Conservation (phyloP, 2,797 vertebrate species). For the Prunella strophiata region DNA sequence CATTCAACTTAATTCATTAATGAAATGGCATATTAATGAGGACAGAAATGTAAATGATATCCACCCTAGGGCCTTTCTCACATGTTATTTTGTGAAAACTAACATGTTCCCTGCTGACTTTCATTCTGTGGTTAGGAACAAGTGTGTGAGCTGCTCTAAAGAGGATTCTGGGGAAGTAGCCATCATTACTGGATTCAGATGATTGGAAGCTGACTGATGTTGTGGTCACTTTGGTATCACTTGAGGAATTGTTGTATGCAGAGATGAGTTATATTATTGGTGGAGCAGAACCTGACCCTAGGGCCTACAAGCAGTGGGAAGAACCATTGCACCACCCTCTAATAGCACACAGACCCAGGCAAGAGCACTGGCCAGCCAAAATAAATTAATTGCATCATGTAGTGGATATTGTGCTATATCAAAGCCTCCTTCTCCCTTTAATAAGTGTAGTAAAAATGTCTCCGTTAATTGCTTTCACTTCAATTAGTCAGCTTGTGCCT, state of each 20-base stretch:
- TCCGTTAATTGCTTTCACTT: slow-evolving; percentile 45
- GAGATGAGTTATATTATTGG: slow-evolving; percentile 67
- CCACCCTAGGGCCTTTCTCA: not conserved
- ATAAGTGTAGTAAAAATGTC: slow-evolving; percentile 60
- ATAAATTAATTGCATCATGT: slow-evolving; percentile 76
- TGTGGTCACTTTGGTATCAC: slow-evolving; percentile 63
- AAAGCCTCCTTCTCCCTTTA: slow-evolving; percentile 60
- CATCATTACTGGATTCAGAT: slow-evolving; percentile 39
- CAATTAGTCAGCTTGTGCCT: not conserved
- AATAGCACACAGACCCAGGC: slow-evolving; percentile 66
- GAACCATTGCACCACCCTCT: slow-evolving; percentile 66
- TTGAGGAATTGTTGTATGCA: slow-evolving; percentile 62
- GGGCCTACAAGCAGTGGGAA: slow-evolving; percentile 52
- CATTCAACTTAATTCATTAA: not conserved
- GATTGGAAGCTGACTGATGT: slow-evolving; percentile 54
- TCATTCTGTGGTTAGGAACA: slow-evolving; percentile 33
- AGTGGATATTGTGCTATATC: slow-evolving; percentile 69
- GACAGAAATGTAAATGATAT: not conserved
- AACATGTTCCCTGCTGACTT: slow-evolving; percentile 24
- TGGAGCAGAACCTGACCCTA: slow-evolving; percentile 59
- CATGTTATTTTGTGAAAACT: slow-evolving; percentile 16
- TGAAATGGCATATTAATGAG: not conserved
- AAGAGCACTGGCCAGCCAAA: slow-evolving; percentile 64
- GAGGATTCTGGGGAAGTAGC: slow-evolving; percentile 44
- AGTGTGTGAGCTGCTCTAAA: slow-evolving; percentile 38